Base-by-base conservation (phyloP, 2,888 invertebrate species). In the Apantesis nais region DNA sequence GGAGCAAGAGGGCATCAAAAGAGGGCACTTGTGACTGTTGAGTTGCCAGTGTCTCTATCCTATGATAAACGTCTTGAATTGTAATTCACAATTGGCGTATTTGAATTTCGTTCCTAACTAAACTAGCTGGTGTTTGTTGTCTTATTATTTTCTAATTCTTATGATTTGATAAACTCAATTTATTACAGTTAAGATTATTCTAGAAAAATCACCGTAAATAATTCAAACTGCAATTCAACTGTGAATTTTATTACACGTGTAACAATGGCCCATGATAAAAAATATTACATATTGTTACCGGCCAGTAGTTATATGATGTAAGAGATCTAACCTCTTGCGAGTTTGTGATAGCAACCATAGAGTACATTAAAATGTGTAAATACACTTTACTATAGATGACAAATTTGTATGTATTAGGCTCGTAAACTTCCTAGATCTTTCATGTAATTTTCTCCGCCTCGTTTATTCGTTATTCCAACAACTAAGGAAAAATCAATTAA, bases 301-400 rank as follows among this genome's bases (percentile, higher is more conserved):
- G 16, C 39, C 37, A 37, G 25, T 58, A 25, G 37, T 22, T 25
- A 44, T 61, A 39, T 68, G 68, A 68, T 68, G 68, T 62, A 68
- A 68, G 22, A 68, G 22, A 62, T 62, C 39, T 22, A 25, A 39
- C 11, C 37, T 62, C 37, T 68, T 68, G 52, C 48, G 55, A 37
- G 2, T 41, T 44, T 11, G 44, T 29, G 63, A 63, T 63, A 63
- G 11, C 63, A 44, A 44, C 19, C 41, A 63, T 44, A 22, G 5
- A 44, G 14, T 29, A 58, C 29, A 16, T 58, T 29, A 58, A 29
- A 29, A 25, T 1, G 14, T 55, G 29, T 29, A 58, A 16, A 25
- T 8, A 16, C 12, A 58, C 5, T 29, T 58, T 58, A 58, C 29
- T 58, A 29, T 4, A 29, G 29, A 5, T 2, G 29, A 58, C 16